phyloP scores from a whole-genome alignment of 2,113 vertebrate species.

The Thymallus thymallus region DNA sequence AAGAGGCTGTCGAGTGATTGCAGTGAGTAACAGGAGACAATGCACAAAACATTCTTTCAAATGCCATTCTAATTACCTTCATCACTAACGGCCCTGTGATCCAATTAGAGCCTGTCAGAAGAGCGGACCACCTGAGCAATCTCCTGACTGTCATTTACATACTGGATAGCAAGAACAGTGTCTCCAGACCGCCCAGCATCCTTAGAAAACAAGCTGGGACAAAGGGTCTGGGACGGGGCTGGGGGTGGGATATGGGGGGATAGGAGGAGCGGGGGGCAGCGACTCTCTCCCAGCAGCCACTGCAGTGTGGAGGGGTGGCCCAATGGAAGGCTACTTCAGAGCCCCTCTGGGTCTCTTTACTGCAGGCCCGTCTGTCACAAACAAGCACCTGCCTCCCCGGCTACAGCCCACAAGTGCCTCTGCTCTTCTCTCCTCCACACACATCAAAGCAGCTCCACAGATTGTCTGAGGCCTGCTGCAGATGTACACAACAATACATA shows the following conservation, averaged over 20 bases:
- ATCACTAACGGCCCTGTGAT: conserved; percentile 33
- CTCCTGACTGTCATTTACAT: conserved; percentile 24
- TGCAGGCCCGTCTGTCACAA: conserved; percentile 60
- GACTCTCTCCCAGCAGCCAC: neutral
- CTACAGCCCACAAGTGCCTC: too few species aligned
- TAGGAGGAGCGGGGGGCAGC: conserved; percentile 2
- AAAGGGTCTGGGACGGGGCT: neutral
- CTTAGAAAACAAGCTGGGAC: neutral
- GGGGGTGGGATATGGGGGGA: neutral
- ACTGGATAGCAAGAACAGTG: neutral
- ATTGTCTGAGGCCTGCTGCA: too few species aligned
- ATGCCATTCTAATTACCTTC: conserved; percentile 38
- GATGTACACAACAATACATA: too few species aligned
- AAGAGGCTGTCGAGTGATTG: conserved; percentile 26
- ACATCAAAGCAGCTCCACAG: too few species aligned
- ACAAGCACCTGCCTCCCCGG: conserved; percentile 56
- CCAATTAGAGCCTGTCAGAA: conserved; percentile 29
- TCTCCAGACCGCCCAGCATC: conserved; percentile 10
- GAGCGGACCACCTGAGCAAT: conserved; percentile 39
- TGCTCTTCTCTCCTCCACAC: too few species aligned
- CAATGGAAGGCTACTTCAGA: conserved; percentile 56
- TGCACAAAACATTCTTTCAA: conserved; percentile 24
- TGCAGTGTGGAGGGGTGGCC: conserved; percentile 20
- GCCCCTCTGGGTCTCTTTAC: conserved; percentile 66
- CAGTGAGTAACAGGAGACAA: conserved; percentile 4